Percentiles rank a stretch among this genome's conserved stretches.
These are phyloP conservation scores for Leptinotarsa texana DNA, from an alignment of 1,140 invertebrate genomes.

Conservation along the genomic window DNA sequence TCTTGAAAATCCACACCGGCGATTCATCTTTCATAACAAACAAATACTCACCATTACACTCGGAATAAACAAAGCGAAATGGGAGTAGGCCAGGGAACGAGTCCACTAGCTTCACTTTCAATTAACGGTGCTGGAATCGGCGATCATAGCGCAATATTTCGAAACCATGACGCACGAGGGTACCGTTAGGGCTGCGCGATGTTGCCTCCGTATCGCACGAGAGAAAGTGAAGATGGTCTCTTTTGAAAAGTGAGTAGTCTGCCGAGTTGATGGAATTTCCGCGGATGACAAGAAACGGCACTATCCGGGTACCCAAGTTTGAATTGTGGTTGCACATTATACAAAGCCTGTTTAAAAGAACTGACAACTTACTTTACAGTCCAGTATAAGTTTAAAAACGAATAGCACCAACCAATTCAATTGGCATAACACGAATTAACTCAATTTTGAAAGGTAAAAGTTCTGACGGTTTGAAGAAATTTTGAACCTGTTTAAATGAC, in stretches of 20 bases:
- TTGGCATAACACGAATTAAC: too few relatives aligned
- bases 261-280: not conserved
- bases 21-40: constrained; percentile 28
- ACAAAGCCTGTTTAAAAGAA: too few relatives aligned
- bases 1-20: not conserved
- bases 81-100: constrained; percentile 41
- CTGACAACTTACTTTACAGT: too few relatives aligned
- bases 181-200: constrained; percentile 39
- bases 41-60: constrained; percentile 21
- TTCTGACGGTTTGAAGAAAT: too few relatives aligned
- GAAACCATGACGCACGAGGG: constrained; percentile 35
- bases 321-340: too few relatives aligned
- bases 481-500: too few relatives aligned
- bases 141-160: constrained; percentile 19
- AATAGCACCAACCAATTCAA: too few relatives aligned
- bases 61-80: constrained; percentile 30
- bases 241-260: not conserved
- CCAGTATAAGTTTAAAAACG: too few relatives aligned
- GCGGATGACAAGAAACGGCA: not conserved
- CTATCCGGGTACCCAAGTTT: too few relatives aligned
- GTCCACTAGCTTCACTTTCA: constrained; percentile 41
- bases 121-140: constrained; percentile 39
- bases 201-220: not conserved
- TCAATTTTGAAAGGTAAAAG: too few relatives aligned
- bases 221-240: constrained; percentile 19